Evolutionary conservation across 1,140 invertebrate genomes (phyloP), one percentile per base, ranked within the genome.

Genomic region (Lamellibrachia luymesi): DNA sequence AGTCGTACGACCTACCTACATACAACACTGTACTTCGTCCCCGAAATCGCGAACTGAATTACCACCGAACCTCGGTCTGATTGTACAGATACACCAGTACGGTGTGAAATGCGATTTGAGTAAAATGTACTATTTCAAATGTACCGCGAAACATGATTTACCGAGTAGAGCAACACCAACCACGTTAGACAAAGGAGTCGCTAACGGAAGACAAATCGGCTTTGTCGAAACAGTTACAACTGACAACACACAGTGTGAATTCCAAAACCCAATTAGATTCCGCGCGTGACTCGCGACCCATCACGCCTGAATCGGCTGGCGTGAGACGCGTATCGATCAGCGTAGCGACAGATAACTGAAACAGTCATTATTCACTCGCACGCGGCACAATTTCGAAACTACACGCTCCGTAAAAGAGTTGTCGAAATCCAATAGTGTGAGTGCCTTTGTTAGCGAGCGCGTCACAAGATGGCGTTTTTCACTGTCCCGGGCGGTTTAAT

Each of bases 361-460:
- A 10, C 13, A 80, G 8, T 80, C 13, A 80, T 8, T 22, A 80
- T 22, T 80, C 2, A 80, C 64, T 17, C 0, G 25, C 64, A 80
- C 64, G 64, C 64, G 13, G 64, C 64, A 80, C 64, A 80, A 80
- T 80, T 80, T 80, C 64, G 64, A 80, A 80, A 80, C 64, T 80
- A 80, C 64, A 80, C 4, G 64, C 64, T 10, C 25, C 64, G 64
- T 17, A 80, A 80, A 80, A 80, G 64, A 80, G 64, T 80, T 80
- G 64, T 80, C 64, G 64, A 80, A 80, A 80, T 80, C 64, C 64
- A 80, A 80, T 80, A 80, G 64, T 80, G 64, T 80, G 64, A 80
- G 64, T 80, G 64, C 64, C 64, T 80, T 80, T 80, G 64, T 80
- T 80, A 80, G 4, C 64, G 52, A 13, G 52, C 52, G 52, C 13